Conservation (phyloP, 2,797 vertebrate species). For the Ceryle rudis region DNA sequence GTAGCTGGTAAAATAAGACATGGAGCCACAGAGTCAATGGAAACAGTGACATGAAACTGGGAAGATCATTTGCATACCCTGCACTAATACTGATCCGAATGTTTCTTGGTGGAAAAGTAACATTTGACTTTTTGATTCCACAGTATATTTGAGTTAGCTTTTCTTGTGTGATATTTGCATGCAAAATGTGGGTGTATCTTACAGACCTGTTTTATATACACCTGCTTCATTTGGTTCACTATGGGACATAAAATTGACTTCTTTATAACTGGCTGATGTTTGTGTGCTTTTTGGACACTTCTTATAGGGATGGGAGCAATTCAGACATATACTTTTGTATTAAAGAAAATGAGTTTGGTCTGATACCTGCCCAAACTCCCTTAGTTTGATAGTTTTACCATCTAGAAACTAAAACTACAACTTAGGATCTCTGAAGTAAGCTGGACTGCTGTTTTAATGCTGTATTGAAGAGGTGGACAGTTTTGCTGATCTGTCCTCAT, state of each 20-base stretch:
- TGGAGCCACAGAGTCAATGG: not conserved
- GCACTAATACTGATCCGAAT: not conserved
- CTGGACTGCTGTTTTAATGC: not conserved
- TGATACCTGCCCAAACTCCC: not conserved
- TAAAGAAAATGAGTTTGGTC: not conserved
- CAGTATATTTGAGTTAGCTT: not conserved
- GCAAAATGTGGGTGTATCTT: not conserved
- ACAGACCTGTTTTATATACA: not conserved
- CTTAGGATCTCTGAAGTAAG: not conserved
- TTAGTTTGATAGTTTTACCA: not conserved
- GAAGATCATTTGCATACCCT: not conserved
- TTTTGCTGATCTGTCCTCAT: constrained; percentile 3
- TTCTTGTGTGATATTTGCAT: not conserved
- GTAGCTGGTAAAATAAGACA: not conserved
- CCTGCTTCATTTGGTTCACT: not conserved
- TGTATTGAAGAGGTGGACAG: not conserved
- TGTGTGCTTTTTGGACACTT: not conserved
- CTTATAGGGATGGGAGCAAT: not conserved
- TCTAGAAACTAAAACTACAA: not conserved
- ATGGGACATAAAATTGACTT: not conserved
- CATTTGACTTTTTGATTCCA: not conserved
- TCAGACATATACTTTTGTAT: not conserved
- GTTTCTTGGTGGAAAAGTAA: not conserved
- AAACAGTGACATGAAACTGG: not conserved
- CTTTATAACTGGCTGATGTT: not conserved